Evolutionary conservation across 2,797 vertebrate genomes (phyloP), one percentile per base, ranked within the genome.

Genomic region (Cirrhinus molitorella): DNA sequence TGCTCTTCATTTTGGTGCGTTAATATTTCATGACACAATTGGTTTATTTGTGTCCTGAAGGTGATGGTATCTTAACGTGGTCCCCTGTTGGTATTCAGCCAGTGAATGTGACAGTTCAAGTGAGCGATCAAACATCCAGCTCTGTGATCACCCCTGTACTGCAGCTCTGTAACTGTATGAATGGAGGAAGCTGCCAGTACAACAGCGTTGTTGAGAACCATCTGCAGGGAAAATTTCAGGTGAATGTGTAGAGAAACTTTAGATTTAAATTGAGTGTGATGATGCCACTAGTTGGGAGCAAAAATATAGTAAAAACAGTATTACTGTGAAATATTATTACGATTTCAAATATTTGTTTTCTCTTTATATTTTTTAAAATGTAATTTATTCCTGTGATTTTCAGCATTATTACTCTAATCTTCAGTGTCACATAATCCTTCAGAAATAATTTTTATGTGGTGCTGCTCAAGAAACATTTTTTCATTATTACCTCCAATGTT

Each of bases 171-270:
- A 95, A 91, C 92, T 96, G 96, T 86, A 81, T 95, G 65, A 96
- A 96, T 3, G 94, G 95, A 70, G 96, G 96, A 77, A 90, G 90
- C 73, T 96, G 96, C 82, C 94, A 95, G 86, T 95, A 93, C 31
- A 86, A 92, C 85, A 94, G 88, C 80, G 43, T 94, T 28, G 79
- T 70, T 2, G 92, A 96, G 84, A 96, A 90, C 90, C 89, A 95
- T 73, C 88, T 87, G 84, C 86, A 94, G 85, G 94, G 94, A 79
- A 95, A 89, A 88, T 96, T 95, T 87, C 96, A 96, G 95, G 96
- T 96, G 89, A 12, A 6, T 47, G 8, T 53, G 34, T 13, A 17
- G 14, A 73, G 4, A 45, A 45, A 9, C n/a, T 57, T 55, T 40
- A 10, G 19, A 21, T 23, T 55, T 47, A 25, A 59, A 59, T 13